These are phyloP conservation scores for Holothuria leucospilota DNA, from an alignment of 53 echinoderm and acorn worm species.

Conservation along the genomic window DNA sequence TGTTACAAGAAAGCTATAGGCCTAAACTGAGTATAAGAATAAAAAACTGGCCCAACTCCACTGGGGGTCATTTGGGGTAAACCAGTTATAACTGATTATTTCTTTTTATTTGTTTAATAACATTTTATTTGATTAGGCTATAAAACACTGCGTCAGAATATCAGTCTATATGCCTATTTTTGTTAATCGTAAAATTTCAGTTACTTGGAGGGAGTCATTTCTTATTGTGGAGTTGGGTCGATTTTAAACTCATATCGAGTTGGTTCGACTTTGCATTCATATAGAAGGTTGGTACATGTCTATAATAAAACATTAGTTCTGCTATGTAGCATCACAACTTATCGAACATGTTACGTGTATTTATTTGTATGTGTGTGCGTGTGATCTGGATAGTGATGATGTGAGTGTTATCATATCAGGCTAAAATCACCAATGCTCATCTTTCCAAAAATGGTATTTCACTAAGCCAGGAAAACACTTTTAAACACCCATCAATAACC, in stretches of 20 bases:
- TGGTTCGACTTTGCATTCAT: too few species aligned
- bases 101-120: background rate
- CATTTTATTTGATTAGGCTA: background rate
- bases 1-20: conserved; percentile 2
- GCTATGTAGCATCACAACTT: conserved; percentile 10
- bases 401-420: too few species aligned
- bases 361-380: background rate
- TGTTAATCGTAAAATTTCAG: conserved; percentile 8
- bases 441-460: too few species aligned
- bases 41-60: background rate
- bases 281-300: background rate
- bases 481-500: too few species aligned
- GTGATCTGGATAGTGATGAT: background rate
- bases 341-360: conserved; percentile 1
- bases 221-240: conserved; percentile 1
- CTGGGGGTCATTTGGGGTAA: background rate
- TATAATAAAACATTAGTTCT: conserved; percentile 9
- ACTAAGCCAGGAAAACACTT: too few species aligned
- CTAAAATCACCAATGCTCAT: too few species aligned
- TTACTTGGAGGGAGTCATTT: conserved; percentile 11
- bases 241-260: too few species aligned
- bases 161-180: conserved; percentile 8
- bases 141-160: background rate
- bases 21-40: too few species aligned
- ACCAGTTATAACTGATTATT: background rate